These are phyloP conservation scores for Sinocyclocheilus anshuiensis DNA, from an alignment of 2,113 vertebrate genomes.

Conservation along the genomic window DNA sequence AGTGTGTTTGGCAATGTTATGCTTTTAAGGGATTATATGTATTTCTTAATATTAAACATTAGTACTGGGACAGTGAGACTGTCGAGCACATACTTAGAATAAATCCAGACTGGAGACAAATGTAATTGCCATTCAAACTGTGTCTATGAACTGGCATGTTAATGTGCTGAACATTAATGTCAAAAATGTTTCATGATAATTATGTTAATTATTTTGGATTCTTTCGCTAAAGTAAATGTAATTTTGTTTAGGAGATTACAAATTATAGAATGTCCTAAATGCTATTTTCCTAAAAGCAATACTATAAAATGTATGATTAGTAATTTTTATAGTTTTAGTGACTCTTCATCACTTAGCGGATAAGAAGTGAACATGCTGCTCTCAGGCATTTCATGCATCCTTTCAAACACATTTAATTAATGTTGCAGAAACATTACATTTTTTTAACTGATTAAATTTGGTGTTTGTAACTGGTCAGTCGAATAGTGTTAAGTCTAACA, in stretches of 20 bases:
- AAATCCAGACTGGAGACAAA: neutral
- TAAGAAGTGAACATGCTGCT: neutral
- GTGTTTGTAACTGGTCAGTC: conserved; percentile 3
- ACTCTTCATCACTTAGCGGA: neutral
- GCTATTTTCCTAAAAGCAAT: neutral
- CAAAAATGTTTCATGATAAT: neutral
- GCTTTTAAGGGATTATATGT: conserved; percentile 29
- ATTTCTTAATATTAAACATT: neutral
- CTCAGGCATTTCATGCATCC: neutral
- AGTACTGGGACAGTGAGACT: neutral
- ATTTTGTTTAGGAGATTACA: neutral
- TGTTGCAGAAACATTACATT: neutral
- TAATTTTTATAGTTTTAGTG: neutral
- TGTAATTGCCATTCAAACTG: neutral
- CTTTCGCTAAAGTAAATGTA: neutral
- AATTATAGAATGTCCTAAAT: neutral
- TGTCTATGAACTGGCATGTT: neutral
- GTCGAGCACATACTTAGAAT: neutral
- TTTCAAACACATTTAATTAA: neutral
- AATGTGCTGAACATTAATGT: neutral
- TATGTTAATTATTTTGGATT: neutral
- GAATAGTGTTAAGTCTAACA: neutral
- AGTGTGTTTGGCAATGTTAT: conserved; percentile 10
- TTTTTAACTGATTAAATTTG: neutral
- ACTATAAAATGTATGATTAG: neutral